These are phyloP conservation scores for Sciurus vulgaris DNA, from an alignment of 2,797 vertebrate species.

Conservation along the genomic window DNA sequence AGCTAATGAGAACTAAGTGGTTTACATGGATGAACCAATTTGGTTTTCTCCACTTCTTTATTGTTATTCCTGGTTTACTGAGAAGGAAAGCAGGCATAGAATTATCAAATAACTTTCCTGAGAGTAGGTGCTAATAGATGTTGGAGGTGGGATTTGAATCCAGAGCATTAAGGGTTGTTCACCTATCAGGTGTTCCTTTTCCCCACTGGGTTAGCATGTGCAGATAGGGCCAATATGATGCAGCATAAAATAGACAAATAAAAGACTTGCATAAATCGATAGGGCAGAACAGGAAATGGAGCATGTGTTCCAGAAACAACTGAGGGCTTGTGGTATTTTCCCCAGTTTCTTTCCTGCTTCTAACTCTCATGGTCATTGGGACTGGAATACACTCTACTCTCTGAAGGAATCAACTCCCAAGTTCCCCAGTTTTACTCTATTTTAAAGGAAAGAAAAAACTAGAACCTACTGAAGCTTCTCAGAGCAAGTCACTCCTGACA, in stretches of 20 bases:
- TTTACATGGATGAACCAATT: background rate
- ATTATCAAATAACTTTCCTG: background rate
- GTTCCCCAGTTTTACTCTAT: slow-evolving; percentile 21
- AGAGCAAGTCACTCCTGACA: background rate
- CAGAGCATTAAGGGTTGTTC: background rate
- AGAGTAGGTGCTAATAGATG: background rate
- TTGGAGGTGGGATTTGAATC: background rate
- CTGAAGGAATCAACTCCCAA: background rate
- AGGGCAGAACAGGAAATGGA: background rate
- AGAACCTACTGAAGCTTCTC: background rate
- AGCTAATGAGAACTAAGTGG: background rate
- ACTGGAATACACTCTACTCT: background rate
- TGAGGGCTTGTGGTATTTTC: accelerated
- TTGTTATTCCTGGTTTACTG: background rate
- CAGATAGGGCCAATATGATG: background rate
- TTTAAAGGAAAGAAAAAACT: background rate
- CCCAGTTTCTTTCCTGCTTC: background rate
- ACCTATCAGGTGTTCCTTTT: background rate
- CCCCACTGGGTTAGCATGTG: background rate
- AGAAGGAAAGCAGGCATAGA: background rate
- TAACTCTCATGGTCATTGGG: background rate
- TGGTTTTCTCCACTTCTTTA: background rate
- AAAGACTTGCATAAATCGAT: background rate
- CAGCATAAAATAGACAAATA: background rate
- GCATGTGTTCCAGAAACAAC: accelerated